phyloP scores from a whole-genome alignment of 2,888 invertebrate genomes.

The Pycnomerus fuliginosus region DNA sequence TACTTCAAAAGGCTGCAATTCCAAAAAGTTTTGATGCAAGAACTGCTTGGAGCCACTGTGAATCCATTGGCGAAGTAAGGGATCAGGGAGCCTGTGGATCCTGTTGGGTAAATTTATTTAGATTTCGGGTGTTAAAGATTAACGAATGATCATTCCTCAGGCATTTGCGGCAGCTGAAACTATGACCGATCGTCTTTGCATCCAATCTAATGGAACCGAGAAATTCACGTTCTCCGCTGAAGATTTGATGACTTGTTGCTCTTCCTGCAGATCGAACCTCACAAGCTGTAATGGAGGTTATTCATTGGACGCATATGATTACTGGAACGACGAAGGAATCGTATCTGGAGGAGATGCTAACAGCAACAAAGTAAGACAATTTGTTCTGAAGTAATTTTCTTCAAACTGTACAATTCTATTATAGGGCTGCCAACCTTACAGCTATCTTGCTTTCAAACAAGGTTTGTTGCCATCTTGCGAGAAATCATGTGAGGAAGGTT shows the following conservation, averaged over 20 bases:
- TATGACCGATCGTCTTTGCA: constrained; percentile 81
- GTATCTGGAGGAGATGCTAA: constrained; percentile 6
- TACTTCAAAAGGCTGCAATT: no score
- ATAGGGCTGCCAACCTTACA: constrained; percentile 70
- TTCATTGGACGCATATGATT: not conserved
- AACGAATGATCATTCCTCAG: constrained; percentile 35
- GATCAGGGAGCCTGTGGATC: not conserved
- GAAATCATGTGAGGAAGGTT: constrained; percentile 67
- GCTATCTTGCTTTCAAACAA: not conserved
- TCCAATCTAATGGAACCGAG: constrained; percentile 66
- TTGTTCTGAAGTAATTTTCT: not conserved
- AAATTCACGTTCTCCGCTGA: constrained; percentile 68
- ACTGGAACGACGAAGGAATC: constrained; percentile 2
- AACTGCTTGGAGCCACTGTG: not conserved
- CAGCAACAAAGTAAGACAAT: not conserved
- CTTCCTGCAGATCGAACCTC: not conserved
- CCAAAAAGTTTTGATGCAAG: not conserved
- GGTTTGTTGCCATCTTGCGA: constrained; percentile 59
- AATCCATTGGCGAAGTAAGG: not conserved
- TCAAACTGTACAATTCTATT: constrained; percentile 5
- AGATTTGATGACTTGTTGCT: constrained; percentile 4
- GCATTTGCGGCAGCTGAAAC: constrained; percentile 84
- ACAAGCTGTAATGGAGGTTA: not conserved
- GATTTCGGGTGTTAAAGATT: not conserved
- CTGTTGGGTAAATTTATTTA: not conserved